Conservation (phyloP, 2,888 invertebrate genomes). For the Drosophila yooni region DNA sequence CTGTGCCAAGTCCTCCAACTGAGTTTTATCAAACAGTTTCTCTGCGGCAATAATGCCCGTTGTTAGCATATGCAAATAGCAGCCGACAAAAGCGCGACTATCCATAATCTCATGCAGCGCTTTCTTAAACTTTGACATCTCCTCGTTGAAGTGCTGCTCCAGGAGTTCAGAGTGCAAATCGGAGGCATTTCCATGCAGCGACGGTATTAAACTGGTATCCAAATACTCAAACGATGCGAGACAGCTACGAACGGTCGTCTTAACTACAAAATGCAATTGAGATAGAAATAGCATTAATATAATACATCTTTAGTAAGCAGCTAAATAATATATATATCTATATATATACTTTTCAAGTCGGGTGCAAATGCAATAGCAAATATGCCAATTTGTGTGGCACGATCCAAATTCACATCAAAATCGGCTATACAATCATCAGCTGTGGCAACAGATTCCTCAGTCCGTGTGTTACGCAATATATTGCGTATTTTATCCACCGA, state of each 20-base stretch:
- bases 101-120: conserved; percentile 83
- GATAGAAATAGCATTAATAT: not conserved
- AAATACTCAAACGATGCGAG: conserved; percentile 84
- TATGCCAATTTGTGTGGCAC: conserved; percentile 83
- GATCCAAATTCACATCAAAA: conserved; percentile 84
- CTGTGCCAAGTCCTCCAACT: conserved; percentile 69
- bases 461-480: conserved; percentile 50
- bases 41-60: conserved; percentile 57
- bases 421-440: conserved; percentile 83
- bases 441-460: conserved; percentile 53
- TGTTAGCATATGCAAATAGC: conserved; percentile 77
- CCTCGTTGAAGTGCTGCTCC: conserved; percentile 84
- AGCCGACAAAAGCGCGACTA: conserved; percentile 77
- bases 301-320: not conserved
- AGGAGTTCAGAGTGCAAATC: conserved; percentile 77
- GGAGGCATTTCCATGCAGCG: conserved; percentile 74
- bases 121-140: conserved; percentile 77
- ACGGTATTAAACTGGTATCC: conserved; percentile 83
- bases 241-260: conserved; percentile 81
- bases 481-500: conserved; percentile 80
- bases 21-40: conserved; percentile 65
- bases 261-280: conserved; percentile 62
- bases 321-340: not conserved
- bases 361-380: conserved; percentile 83
- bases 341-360: conserved; percentile 72